Percentiles rank a stretch among this genome's conserved stretches.
Conservation (phyloP, 2,888 invertebrate genomes). For the Lobophora halterata region DNA sequence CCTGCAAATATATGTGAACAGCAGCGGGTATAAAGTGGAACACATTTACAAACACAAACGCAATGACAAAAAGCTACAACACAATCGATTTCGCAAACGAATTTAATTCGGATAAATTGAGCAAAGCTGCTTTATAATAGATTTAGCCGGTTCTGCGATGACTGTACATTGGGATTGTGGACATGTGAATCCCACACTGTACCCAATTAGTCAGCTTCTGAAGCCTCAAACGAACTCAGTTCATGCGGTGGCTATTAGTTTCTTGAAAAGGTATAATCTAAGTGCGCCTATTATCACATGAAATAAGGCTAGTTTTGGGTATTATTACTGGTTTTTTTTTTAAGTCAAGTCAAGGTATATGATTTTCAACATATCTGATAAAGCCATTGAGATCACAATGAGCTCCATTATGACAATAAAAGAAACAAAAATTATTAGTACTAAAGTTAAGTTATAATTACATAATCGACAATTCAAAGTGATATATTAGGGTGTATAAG, state of each 20-base stretch:
- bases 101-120: constrained; percentile 51
- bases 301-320: too few species aligned
- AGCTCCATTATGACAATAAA: too few species aligned
- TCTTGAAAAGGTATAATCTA: constrained; percentile 3
- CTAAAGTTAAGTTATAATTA: too few species aligned
- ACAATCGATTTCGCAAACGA: constrained; percentile 38
- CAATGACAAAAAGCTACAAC: constrained; percentile 20
- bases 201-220: constrained; percentile 48
- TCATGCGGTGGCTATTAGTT: constrained; percentile 12
- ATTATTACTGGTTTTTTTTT: too few species aligned
- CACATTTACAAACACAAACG: constrained; percentile 22
- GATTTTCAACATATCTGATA: too few species aligned
- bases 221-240: constrained; percentile 33
- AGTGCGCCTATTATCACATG: too few species aligned
- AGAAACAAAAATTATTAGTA: too few species aligned
- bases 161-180: constrained; percentile 43
- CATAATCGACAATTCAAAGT: too few species aligned
- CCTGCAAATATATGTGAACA: constrained; percentile 24
- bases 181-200: constrained; percentile 42
- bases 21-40: neutral
- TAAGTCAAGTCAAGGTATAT: too few species aligned
- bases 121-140: constrained; percentile 50
- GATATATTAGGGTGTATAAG: too few species aligned
- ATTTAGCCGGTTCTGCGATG: constrained; percentile 46
- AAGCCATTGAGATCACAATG: too few species aligned